Conservation (phyloP, 2,888 invertebrate species). For the Drosophila subsilvestris region DNA sequence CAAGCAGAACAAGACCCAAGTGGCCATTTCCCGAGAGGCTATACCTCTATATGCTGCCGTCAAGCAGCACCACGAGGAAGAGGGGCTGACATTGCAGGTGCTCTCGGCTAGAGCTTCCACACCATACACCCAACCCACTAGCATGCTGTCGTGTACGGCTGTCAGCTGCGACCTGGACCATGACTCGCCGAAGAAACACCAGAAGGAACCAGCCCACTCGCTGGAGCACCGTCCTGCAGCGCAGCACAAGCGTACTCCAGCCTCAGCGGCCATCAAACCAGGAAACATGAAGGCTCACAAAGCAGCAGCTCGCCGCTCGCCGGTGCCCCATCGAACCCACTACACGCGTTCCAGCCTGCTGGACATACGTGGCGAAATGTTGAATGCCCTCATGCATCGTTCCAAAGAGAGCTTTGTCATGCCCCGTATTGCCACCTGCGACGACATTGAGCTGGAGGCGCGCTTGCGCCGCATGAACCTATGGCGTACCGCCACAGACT, state of each 20-base stretch:
- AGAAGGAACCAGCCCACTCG: background rate
- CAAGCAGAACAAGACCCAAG: conserved; percentile 43
- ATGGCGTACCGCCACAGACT: conserved; percentile 59
- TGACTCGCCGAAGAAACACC: conserved; percentile 41
- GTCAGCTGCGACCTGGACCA: conserved; percentile 75
- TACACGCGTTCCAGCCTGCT: conserved; percentile 74
- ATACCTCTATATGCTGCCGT: conserved; percentile 67
- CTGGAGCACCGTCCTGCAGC: conserved; percentile 5
- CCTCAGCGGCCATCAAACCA: conserved; percentile 3
- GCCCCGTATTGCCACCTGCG: conserved; percentile 77
- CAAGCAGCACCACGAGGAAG: conserved; percentile 66
- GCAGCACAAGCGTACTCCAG: conserved; percentile 19
- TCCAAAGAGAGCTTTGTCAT: conserved; percentile 58
- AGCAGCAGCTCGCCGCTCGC: background rate
- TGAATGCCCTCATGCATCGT: conserved; percentile 51
- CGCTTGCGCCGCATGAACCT: conserved; percentile 75
- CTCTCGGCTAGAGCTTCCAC: conserved; percentile 81
- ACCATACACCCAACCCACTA: conserved; percentile 75
- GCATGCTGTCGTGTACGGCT: conserved; percentile 68
- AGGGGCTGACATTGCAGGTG: conserved; percentile 74
- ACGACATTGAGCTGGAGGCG: conserved; percentile 79
- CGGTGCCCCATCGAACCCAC: conserved; percentile 12
- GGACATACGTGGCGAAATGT: conserved; percentile 76
- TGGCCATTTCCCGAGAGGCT: conserved; percentile 58
- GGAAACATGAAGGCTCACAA: conserved; percentile 36